Evolutionary conservation across 2,888 invertebrate genomes (phyloP).

Genomic region (Diarsia brunnea): DNA sequence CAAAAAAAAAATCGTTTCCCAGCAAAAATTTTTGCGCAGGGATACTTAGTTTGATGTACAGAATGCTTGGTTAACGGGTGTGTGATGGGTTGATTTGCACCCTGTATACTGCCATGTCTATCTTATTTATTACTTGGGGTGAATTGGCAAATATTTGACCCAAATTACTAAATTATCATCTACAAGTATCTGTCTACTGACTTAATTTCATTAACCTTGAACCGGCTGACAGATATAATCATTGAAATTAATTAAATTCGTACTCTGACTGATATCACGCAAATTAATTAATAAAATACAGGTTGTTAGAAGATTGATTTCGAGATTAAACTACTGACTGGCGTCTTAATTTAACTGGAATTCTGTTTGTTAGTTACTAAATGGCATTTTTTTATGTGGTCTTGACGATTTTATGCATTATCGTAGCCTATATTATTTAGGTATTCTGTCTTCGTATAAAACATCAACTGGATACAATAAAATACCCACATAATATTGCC

Average conservation of each 20-base stretch:
- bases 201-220: slow-evolving; percentile 31
- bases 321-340: neutral
- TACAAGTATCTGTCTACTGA: neutral
- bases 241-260: slow-evolving; percentile 36
- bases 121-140: neutral
- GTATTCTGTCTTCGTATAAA: neutral
- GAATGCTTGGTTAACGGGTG: too few relatives aligned
- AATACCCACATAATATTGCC: neutral
- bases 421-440: neutral
- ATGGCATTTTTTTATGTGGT: neutral
- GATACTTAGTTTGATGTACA: too few relatives aligned
- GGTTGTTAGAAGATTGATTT: slow-evolving; percentile 25
- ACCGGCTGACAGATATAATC: slow-evolving; percentile 9
- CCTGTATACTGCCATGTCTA: too few relatives aligned
- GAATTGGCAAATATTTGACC: neutral
- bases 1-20: too few relatives aligned
- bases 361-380: neutral
- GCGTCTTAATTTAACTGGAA: slow-evolving; percentile 6
- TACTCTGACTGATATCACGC: slow-evolving; percentile 29
- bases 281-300: slow-evolving; percentile 35
- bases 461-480: neutral
- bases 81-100: too few relatives aligned
- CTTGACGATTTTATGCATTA: neutral
- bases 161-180: neutral
- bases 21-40: too few relatives aligned